phyloP scores from a whole-genome alignment of 2,113 vertebrate genomes.

The Epinephelus moara region DNA sequence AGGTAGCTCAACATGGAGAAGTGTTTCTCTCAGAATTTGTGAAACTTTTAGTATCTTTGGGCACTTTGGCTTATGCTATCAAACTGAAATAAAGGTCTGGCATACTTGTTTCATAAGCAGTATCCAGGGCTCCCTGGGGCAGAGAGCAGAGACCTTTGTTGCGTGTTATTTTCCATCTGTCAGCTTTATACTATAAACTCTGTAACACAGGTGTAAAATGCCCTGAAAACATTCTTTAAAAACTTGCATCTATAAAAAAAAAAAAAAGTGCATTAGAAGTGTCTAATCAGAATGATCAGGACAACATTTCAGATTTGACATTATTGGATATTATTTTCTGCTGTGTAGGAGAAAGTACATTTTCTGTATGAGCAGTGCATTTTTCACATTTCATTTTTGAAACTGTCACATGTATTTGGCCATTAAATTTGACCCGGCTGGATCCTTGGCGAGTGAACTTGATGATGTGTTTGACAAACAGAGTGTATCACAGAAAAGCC shows the following conservation, averaged over 20 bases:
- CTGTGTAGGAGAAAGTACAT: not conserved
- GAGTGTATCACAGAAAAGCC: slow-evolving; percentile 64
- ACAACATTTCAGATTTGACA: not conserved
- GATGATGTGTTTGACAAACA: slow-evolving; percentile 60
- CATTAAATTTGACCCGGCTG: slow-evolving; percentile 11
- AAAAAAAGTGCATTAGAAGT: not conserved
- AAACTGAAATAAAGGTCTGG: not conserved
- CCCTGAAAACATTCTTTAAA: not conserved
- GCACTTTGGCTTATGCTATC: not conserved
- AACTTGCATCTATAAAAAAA: not conserved
- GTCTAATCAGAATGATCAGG: not conserved
- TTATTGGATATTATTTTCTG: not conserved
- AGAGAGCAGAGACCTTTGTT: not conserved
- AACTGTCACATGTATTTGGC: slow-evolving; percentile 14
- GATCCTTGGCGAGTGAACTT: slow-evolving; percentile 31
- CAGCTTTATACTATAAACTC: not conserved
- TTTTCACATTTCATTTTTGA: slow-evolving; percentile 11
- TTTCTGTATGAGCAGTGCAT: not conserved
- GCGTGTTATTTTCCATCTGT: not conserved
- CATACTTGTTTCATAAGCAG: not conserved
- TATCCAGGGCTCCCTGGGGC: not conserved
- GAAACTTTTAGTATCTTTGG: not conserved
- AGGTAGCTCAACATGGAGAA: not conserved
- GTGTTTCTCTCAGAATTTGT: not conserved
- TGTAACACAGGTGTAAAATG: not conserved